Evolutionary conservation across 2,888 invertebrate species (phyloP).

Genomic region (Amblyteles armatorius): DNA sequence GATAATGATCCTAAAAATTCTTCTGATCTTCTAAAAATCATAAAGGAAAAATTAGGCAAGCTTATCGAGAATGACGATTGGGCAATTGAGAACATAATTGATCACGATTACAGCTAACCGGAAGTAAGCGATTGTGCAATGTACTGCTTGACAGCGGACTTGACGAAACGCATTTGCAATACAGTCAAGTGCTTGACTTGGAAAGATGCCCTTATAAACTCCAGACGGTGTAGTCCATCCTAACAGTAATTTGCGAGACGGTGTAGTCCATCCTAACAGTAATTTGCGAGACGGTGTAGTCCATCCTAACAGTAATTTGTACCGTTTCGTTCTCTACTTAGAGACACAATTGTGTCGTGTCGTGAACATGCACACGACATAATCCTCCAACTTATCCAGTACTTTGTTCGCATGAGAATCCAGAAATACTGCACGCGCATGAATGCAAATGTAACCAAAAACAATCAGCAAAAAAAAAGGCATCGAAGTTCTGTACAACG

Average conservation of each 20-base stretch:
- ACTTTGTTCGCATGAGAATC: slow-evolving; percentile 30
- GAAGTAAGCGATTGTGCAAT: slow-evolving; percentile 49
- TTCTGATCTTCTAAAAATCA: neutral
- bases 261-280: slow-evolving; percentile 32
- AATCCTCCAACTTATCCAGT: slow-evolving; percentile 4
- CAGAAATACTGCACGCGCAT: slow-evolving; percentile 38
- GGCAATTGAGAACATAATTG: slow-evolving; percentile 46
- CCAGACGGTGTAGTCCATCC: slow-evolving; percentile 34
- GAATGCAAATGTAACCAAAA: slow-evolving; percentile 4
- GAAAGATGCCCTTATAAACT: slow-evolving; percentile 41
- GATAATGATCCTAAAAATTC: slow-evolving; percentile 20
- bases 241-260: slow-evolving; percentile 25
- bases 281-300: slow-evolving; percentile 25
- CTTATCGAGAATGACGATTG: slow-evolving; percentile 37
- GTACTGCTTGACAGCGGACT: slow-evolving; percentile 53
- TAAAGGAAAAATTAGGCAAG: slow-evolving; percentile 6
- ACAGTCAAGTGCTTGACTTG: slow-evolving; percentile 34
- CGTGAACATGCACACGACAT: slow-evolving; percentile 33
- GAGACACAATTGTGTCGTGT: slow-evolving; percentile 25
- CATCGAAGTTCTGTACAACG: slow-evolving; percentile 44
- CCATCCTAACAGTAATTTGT: slow-evolving; percentile 33
- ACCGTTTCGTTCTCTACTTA: slow-evolving; percentile 28
- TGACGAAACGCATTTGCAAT: slow-evolving; percentile 43
- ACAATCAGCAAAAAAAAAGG: slow-evolving; percentile 17
- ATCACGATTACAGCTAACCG: slow-evolving; percentile 50